These are phyloP conservation scores for Drosophila arizonae DNA, from an alignment of 1,140 invertebrate genomes.

Conservation along the genomic window DNA sequence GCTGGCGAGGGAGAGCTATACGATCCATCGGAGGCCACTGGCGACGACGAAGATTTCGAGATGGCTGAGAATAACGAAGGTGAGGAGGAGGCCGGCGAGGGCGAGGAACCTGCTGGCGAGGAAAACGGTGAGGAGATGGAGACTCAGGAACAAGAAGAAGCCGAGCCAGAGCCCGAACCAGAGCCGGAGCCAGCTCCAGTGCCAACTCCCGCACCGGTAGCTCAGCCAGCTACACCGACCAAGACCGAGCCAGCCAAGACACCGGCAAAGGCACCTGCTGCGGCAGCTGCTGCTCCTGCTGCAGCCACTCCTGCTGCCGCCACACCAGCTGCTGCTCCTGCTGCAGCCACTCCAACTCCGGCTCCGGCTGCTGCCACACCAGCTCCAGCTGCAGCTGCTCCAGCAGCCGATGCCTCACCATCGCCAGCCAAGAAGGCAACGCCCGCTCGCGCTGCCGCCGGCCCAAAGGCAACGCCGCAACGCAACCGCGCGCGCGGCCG, in stretches of 20 bases:
- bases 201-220: constrained; percentile 35
- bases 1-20: constrained; percentile 70
- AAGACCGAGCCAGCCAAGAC: constrained; percentile 47
- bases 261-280: constrained; percentile 37
- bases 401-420: constrained; percentile 36
- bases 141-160: constrained; percentile 57
- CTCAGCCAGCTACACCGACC: constrained; percentile 41
- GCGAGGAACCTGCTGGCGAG: constrained; percentile 44
- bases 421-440: constrained; percentile 71
- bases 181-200: constrained; percentile 43
- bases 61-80: constrained; percentile 56
- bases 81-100: constrained; percentile 53
- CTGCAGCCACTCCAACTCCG: constrained; percentile 19
- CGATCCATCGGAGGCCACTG: constrained; percentile 76
- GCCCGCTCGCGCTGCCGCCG: constrained; percentile 54
- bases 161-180: constrained; percentile 56
- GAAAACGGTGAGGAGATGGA: constrained; percentile 73
- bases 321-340: constrained; percentile 15
- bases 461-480: constrained; percentile 68
- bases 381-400: constrained; percentile 10
- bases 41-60: constrained; percentile 68
- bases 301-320: constrained; percentile 25
- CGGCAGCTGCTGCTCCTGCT: constrained; percentile 19
- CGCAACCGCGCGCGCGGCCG: constrained; percentile 76
- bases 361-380: constrained; percentile 11